Conservation (phyloP, 1,140 invertebrate genomes). For the Catajapyx aquilonaris region DNA sequence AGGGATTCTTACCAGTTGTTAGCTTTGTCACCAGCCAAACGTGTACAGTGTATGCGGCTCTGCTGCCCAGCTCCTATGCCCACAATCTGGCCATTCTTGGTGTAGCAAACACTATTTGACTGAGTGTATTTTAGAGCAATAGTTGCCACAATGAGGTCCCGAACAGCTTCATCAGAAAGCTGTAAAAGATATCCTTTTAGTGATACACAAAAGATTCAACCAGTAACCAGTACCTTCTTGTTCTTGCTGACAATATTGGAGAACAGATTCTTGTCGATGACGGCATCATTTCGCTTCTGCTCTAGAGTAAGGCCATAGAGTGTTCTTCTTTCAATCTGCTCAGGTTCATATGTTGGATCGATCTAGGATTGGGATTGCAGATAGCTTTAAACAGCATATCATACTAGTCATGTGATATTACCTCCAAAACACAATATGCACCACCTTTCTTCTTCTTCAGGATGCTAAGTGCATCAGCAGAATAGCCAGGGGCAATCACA, state of each 20-base stretch:
- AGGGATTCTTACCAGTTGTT: conserved; percentile 65
- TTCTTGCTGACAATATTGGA: conserved; percentile 60
- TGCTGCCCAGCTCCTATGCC: conserved; percentile 97
- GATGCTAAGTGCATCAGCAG: conserved; percentile 59
- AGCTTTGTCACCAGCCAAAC: conserved; percentile 92
- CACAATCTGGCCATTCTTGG: conserved; percentile 76
- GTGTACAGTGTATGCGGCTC: conserved; percentile 90
- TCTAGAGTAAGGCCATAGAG: conserved; percentile 82
- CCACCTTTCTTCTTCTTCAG: conserved; percentile 91
- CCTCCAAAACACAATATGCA: conserved; percentile 71
- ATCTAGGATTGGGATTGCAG: too few relatives aligned
- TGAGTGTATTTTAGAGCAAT: conserved; percentile 96
- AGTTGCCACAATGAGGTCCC: conserved; percentile 87
- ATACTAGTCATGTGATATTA: too few relatives aligned
- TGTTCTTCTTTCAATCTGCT: conserved; percentile 57
- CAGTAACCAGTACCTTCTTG: conserved; percentile 25
- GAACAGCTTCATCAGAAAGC: conserved; percentile 48
- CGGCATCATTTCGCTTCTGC: conserved; percentile 75
- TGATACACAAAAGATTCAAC: conserved; percentile 4
- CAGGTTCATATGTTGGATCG: conserved; percentile 65
- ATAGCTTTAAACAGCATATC: too few relatives aligned
- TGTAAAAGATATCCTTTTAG: conserved; percentile 15
- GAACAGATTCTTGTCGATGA: conserved; percentile 60
- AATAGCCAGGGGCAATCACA: conserved; percentile 83
- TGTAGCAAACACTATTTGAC: conserved; percentile 90